Conservation (phyloP, 2,113 vertebrate species). For the Engystomops pustulosus region DNA sequence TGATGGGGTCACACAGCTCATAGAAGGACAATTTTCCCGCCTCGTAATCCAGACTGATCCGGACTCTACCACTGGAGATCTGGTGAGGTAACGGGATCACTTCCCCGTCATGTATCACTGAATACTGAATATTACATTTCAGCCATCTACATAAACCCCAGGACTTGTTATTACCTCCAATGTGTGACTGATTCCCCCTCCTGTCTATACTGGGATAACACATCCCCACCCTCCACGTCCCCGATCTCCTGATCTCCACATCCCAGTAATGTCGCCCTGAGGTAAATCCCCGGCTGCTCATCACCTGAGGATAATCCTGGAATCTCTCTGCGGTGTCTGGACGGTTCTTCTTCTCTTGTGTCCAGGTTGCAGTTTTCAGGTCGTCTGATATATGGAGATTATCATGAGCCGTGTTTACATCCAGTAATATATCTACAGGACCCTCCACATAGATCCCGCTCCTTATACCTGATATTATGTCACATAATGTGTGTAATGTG, state of each 20-base stretch:
- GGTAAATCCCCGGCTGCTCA: neutral
- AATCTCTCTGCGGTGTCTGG: neutral
- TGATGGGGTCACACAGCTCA: slow-evolving; percentile 1
- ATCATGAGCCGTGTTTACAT: too few species aligned
- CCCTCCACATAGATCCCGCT: too few species aligned
- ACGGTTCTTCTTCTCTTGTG: too few species aligned
- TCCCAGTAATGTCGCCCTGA: neutral
- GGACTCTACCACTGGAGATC: neutral
- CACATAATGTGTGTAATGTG: too few species aligned
- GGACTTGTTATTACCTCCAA: neutral
- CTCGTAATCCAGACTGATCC: neutral
- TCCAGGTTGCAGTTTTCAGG: too few species aligned
- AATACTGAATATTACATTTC: neutral
- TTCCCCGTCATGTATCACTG: neutral
- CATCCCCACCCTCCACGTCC: neutral
- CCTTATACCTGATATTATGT: too few species aligned
- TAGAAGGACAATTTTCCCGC: neutral
- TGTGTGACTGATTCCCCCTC: neutral
- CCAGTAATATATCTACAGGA: too few species aligned
- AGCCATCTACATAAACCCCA: neutral
- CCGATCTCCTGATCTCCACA: too few species aligned
- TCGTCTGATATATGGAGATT: too few species aligned
- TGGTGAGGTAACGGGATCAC: neutral
- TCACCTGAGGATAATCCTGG: neutral
- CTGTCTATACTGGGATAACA: neutral